Percentiles rank a stretch among this genome's conserved stretches.
Evolutionary conservation across 2,113 vertebrate genomes (phyloP).

Genomic region (Megatriorchis doriae): DNA sequence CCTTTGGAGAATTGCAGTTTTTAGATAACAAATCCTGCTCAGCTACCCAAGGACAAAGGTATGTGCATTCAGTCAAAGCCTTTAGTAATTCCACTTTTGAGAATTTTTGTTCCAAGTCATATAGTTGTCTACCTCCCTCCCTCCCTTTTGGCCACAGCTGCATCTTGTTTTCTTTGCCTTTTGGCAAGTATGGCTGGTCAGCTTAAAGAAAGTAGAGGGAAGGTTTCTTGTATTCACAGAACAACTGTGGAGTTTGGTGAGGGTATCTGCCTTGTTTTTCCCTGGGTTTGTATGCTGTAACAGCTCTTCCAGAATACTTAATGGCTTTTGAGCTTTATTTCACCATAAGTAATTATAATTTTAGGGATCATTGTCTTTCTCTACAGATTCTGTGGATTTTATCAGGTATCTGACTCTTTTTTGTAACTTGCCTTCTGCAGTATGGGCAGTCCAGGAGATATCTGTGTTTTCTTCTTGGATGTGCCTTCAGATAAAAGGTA

Average conservation of each 20-base stretch:
- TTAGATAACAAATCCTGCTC: background rate
- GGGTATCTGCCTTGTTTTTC: background rate
- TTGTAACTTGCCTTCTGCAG: background rate
- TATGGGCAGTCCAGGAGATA: background rate
- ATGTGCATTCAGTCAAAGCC: background rate
- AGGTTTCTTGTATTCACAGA: background rate
- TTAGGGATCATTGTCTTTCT: background rate
- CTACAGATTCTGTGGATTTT: background rate
- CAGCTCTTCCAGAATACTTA: background rate
- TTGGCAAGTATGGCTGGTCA: background rate
- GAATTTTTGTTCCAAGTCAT: background rate
- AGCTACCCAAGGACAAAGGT: background rate
- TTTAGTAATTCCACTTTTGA: background rate
- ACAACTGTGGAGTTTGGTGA: background rate
- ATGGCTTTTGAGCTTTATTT: background rate
- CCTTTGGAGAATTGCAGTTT: background rate
- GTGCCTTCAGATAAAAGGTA: background rate
- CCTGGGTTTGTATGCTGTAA: background rate
- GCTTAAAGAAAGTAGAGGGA: background rate
- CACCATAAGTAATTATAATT: background rate
- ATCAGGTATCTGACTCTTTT: background rate
- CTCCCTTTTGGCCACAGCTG: background rate
- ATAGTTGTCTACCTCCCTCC: background rate
- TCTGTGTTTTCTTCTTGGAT: background rate
- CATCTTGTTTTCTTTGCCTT: background rate